Evolutionary conservation across 1,140 invertebrate genomes (phyloP).

Genomic region (Drosophila ficusphila): DNA sequence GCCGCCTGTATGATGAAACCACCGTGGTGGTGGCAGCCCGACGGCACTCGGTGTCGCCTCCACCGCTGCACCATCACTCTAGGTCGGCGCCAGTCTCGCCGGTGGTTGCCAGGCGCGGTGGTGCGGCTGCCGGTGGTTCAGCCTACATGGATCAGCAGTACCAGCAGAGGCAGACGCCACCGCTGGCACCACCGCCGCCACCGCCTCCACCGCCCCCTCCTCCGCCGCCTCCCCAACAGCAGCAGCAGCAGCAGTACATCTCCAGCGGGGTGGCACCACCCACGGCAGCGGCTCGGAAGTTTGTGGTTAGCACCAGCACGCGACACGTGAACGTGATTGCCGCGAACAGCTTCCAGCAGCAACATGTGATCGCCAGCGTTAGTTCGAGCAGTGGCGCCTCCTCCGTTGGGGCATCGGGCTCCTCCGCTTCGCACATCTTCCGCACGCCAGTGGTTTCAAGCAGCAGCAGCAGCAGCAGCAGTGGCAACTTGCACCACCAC

Average conservation of each 20-base stretch:
- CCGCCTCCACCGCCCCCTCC: constrained; percentile 45
- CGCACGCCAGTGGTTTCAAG: constrained; percentile 82
- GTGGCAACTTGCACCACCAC: constrained; percentile 36
- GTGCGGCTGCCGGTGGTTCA: constrained; percentile 9
- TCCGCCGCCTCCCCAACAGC: constrained; percentile 32
- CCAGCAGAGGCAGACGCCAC: constrained; percentile 63
- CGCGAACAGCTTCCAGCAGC: constrained; percentile 69
- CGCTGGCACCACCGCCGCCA: constrained; percentile 48
- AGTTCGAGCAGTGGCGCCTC: constrained; percentile 54
- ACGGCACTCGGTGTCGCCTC: constrained; percentile 74
- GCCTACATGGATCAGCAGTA: constrained; percentile 56
- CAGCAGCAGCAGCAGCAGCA: constrained; percentile 55
- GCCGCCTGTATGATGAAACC: constrained; percentile 75
- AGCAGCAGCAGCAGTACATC: constrained; percentile 45
- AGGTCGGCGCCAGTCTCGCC: constrained; percentile 73
- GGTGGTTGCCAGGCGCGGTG: constrained; percentile 48
- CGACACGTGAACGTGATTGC: constrained; percentile 75
- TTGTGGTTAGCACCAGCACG: constrained; percentile 75
- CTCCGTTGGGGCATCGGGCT: constrained; percentile 4
- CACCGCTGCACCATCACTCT: constrained; percentile 76
- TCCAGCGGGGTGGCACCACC: constrained; percentile 29
- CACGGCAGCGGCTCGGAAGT: constrained; percentile 72
- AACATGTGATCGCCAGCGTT: constrained; percentile 57
- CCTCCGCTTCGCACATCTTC: constrained; percentile 65
- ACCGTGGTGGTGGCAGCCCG: constrained; percentile 40